Base-by-base conservation (phyloP, 2,113 vertebrate species). In the Archocentrus centrarchus region DNA sequence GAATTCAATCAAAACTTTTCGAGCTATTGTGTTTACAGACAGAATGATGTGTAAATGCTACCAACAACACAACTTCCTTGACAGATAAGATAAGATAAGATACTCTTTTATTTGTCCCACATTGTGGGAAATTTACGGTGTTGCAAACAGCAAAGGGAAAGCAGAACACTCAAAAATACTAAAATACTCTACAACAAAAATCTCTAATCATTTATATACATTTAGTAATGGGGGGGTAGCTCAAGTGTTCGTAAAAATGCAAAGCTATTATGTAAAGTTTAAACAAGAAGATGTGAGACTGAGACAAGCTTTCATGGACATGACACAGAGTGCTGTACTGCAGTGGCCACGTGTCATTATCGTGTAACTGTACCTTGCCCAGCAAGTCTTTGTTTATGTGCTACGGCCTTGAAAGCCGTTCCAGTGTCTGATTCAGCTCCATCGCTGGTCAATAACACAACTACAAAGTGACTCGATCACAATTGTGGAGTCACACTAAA, bases 341-440 rank as follows among this genome's bases (percentile, higher is more conserved):
- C 83, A 22, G 79, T 20, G 8, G 57, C 61, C 75, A 85, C 79
- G 70, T 81, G 82, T 41, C 73, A 66, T 82, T 20, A 61, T 80
- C 84, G n/a, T 53, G 66, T 61, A 80, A 75, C 75, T 37, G 62
- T 62, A 7, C 62, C 30, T 62, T 64, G 44, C 22, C 60, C 41
- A 5, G 32, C n/a, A 2, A 30, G 66, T 81, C 79, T 66, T 44
- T 84, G 81, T 79, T 62, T 84, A 39, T 78, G 62, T 3, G 7
- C 39, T 1, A 18, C 2, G 6, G 84, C 89, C 76, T 83, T 86
- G 89, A 82, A 83, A 63, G 83, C 79, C 79, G 79, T 79, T 87
- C 63, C 75, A 22, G 20, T n/a, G 7, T 88, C 85, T 87, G 86
- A 91, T 87, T 92, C 77, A 73, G 84, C 75, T 81, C 59, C 32